Evolutionary conservation across 2,113 vertebrate species (phyloP).

Genomic region (Halichoeres trimaculatus): DNA sequence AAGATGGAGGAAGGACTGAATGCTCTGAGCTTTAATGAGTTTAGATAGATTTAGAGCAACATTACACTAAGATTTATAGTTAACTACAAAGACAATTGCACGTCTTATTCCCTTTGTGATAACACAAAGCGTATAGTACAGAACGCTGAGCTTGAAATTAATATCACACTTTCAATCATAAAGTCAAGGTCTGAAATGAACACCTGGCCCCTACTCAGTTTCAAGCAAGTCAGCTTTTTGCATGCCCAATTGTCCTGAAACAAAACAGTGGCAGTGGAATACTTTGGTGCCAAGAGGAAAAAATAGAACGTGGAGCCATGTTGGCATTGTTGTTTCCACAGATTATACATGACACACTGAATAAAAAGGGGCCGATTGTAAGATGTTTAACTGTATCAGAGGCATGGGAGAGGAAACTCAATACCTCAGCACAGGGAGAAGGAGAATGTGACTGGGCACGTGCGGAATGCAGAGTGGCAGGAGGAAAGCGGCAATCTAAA

Average conservation of each 20-base stretch:
- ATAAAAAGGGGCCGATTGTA: constrained; percentile 71
- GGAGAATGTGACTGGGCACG: constrained; percentile 77
- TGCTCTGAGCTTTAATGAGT: constrained; percentile 69
- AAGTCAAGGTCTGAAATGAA: constrained; percentile 59
- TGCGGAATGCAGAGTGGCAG: constrained; percentile 77
- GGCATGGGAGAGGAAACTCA: constrained; percentile 74
- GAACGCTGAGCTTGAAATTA: constrained; percentile 54
- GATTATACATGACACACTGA: constrained; percentile 79
- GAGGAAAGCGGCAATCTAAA: constrained; percentile 77
- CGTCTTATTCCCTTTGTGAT: constrained; percentile 52
- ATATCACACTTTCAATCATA: constrained; percentile 47
- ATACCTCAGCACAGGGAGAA: constrained; percentile 65
- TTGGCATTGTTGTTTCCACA: constrained; percentile 75
- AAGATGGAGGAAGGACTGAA: constrained; percentile 51
- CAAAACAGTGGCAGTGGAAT: constrained; percentile 54
- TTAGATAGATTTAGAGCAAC: constrained; percentile 67
- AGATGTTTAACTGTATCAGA: constrained; percentile 77
- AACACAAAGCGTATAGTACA: constrained; percentile 46
- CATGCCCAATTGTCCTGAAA: constrained; percentile 56
- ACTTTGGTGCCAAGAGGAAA: constrained; percentile 49
- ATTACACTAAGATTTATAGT: constrained; percentile 62
- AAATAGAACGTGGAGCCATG: constrained; percentile 57
- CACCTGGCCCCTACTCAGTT: constrained; percentile 56
- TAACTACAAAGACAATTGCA: constrained; percentile 69
- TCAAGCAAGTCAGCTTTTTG: constrained; percentile 36